Conservation (phyloP, 2,888 invertebrate species). For the Brenthis hecate region DNA sequence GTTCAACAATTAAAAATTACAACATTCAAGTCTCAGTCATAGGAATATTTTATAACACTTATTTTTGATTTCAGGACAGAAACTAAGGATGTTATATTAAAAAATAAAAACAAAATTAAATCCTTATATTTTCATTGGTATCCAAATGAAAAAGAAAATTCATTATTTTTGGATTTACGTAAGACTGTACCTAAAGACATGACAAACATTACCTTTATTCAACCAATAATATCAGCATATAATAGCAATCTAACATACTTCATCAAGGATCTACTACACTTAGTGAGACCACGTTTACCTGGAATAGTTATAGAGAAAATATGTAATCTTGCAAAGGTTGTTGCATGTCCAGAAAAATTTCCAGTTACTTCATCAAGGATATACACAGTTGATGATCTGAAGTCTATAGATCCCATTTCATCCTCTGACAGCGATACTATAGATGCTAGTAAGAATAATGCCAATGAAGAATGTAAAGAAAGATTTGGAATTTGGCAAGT, state of each 20-base stretch:
- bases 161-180: constrained; percentile 61
- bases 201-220: constrained; percentile 59
- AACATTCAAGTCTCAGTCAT: too few species aligned
- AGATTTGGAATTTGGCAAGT: constrained; percentile 61
- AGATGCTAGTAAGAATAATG: constrained; percentile 24
- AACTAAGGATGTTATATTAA: constrained; percentile 41
- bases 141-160: constrained; percentile 59
- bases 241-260: constrained; percentile 68
- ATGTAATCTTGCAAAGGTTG: constrained; percentile 61
- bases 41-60: too few species aligned
- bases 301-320: constrained; percentile 50
- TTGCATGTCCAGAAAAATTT: constrained; percentile 60
- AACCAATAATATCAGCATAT: constrained; percentile 65
- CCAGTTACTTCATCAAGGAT: constrained; percentile 53
- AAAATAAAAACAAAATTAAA: constrained; percentile 60
- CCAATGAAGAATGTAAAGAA: constrained; percentile 30
- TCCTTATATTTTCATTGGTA: constrained; percentile 67
- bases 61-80: constrained; percentile 52
- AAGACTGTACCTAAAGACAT: constrained; percentile 63
- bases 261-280: constrained; percentile 57
- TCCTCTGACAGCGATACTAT: constrained; percentile 5
- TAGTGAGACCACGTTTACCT: constrained; percentile 63
- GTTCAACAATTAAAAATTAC: too few species aligned
- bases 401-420: constrained; percentile 35
- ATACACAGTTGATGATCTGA: constrained; percentile 73